Evolutionary conservation across 2,113 vertebrate genomes (phyloP).

Genomic region (Coregonus clupeaformis): DNA sequence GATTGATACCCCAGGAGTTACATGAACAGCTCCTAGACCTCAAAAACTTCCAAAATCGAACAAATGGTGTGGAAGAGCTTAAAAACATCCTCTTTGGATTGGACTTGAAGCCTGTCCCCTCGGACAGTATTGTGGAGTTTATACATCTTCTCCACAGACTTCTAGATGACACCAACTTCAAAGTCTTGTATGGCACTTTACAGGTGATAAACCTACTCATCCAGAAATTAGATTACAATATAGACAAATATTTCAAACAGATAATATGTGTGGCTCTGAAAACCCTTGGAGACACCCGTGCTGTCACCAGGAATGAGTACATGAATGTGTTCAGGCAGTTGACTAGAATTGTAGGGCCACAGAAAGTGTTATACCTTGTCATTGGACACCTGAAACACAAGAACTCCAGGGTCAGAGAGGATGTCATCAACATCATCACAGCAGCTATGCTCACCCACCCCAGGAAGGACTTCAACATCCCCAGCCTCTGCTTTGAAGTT

Average conservation of each 20-base stretch:
- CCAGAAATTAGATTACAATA: conserved; percentile 72
- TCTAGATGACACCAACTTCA: conserved; percentile 85
- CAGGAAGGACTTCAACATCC: conserved; percentile 79
- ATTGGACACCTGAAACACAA: conserved; percentile 79
- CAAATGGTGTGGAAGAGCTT: conserved; percentile 82
- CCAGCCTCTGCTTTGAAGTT: conserved; percentile 77
- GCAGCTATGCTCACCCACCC: conserved; percentile 81
- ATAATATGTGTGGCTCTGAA: conserved; percentile 76
- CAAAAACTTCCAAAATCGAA: conserved; percentile 82
- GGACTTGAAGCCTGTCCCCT: conserved; percentile 66
- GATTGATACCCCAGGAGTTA: conserved; percentile 83
- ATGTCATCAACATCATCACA: conserved; percentile 81
- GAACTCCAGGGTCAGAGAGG: conserved; percentile 80
- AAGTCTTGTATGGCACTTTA: conserved; percentile 80
- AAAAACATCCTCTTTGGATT: conserved; percentile 73
- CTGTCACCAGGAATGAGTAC: conserved; percentile 78
- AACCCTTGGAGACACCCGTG: conserved; percentile 79
- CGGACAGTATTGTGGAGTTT: conserved; percentile 73
- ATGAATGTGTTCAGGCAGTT: conserved; percentile 77
- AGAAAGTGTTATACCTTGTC: conserved; percentile 78
- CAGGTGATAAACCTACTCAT: conserved; percentile 81
- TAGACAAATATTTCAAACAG: conserved; percentile 72
- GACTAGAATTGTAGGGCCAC: conserved; percentile 77
- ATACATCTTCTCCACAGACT: conserved; percentile 77
- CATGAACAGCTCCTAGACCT: conserved; percentile 82